Evolutionary conservation across 2,888 invertebrate species (phyloP), one percentile per base, ranked within the genome.

Genomic region (Chymomyza amoena): DNA sequence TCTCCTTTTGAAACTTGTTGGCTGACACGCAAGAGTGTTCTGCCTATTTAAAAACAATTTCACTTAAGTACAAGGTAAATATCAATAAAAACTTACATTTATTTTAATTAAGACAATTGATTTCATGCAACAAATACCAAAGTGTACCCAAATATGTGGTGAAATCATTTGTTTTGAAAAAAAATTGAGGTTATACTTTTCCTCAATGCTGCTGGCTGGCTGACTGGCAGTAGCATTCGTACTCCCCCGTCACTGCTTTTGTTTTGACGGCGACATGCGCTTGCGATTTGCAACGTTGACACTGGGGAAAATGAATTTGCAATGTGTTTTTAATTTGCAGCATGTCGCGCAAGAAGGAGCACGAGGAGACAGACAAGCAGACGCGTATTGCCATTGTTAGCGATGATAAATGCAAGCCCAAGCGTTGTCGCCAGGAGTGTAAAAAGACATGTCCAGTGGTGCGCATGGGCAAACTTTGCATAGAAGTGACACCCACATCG

Each of bases 391-490:
- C 99, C 76, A 99, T 99, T 89, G 98, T 99, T 76, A 99, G 97
- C 92, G 95, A 96, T 80, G 99, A 99, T 93, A 97, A 98, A 90
- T 99, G 99, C 92, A 99, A 99, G 92, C 99, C 99, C 2, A 99
- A 99, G 92, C 94, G 99, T 94, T 99, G 99, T 93, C 95, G 98
- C 68, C 99, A 99, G 92, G 99, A 99, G 90, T 99, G 99, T 93
- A 99, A 99, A 91, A 97, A 98, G 90, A 97, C 97, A 66, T 99
- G 99, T 92, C 99, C 99, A 0, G 99, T 99, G 69, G 99, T 99
- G 73, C 95, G 99, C 81, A 99, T 99, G 98, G 99, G 99, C 90
- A 99, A 99, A 92, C 94, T 99, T 54, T 99, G 99, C 92, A 99
- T 99, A 89, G 99, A 99, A 94, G 99, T 99, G 56, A 95, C 95